phyloP scores from a whole-genome alignment of 2,113 vertebrate genomes.

The Kryptolebias marmoratus region DNA sequence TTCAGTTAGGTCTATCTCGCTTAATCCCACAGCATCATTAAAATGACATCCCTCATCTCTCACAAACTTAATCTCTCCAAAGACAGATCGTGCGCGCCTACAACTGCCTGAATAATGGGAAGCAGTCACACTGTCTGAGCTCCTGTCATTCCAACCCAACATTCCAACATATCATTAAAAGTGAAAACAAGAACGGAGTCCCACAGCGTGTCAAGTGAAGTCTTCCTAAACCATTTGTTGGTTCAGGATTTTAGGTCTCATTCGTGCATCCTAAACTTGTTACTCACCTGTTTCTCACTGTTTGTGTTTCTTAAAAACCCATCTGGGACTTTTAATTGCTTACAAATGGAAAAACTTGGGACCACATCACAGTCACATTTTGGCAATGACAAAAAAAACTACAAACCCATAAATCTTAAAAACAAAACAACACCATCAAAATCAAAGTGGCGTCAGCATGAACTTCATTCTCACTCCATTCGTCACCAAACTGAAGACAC shows the following conservation, averaged over 20 bases:
- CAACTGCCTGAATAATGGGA: slow-evolving; percentile 24
- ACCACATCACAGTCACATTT: slow-evolving; percentile 8
- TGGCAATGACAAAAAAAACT: not conserved
- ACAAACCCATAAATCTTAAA: slow-evolving; percentile 11
- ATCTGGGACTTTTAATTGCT: slow-evolving; percentile 18
- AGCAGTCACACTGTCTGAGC: slow-evolving; percentile 17
- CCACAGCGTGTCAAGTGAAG: slow-evolving; percentile 7
- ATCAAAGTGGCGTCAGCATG: slow-evolving; percentile 12
- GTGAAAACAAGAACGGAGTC: slow-evolving; percentile 30
- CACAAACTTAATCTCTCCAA: slow-evolving; percentile 43
- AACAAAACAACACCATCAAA: not conserved
- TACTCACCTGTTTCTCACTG: slow-evolving; percentile 15
- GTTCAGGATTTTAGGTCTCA: slow-evolving; percentile 20
- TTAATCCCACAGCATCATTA: slow-evolving; percentile 48
- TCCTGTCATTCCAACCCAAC: slow-evolving; percentile 19
- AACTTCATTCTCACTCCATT: slow-evolving; percentile 2
- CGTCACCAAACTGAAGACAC: not conserved
- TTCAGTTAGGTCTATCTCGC: slow-evolving; percentile 40
- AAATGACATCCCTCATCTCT: slow-evolving; percentile 51
- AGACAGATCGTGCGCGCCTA: slow-evolving; percentile 32
- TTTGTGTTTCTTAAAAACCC: slow-evolving; percentile 17
- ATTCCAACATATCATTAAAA: slow-evolving; percentile 29
- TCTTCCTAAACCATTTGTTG: not conserved
- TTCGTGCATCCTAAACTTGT: slow-evolving; percentile 6
- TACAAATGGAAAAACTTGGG: slow-evolving; percentile 8